These are phyloP conservation scores for Elysia chlorotica DNA, from an alignment of 1,140 invertebrate genomes.

Conservation along the genomic window DNA sequence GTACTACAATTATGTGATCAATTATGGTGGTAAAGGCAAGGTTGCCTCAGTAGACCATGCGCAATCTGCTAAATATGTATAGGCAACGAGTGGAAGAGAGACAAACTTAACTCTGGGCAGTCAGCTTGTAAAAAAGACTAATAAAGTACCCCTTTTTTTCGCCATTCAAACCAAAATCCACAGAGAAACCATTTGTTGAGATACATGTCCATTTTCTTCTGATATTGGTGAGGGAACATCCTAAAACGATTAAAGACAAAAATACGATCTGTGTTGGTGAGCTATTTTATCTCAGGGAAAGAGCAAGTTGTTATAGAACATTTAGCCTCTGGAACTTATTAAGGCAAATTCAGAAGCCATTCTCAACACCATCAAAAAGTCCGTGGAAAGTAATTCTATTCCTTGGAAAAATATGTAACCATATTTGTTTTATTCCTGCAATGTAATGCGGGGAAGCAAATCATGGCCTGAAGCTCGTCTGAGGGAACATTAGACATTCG, in stretches of 20 bases:
- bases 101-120: too few relatives aligned
- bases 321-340: neutral
- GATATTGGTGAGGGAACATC: neutral
- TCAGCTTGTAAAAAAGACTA: too few relatives aligned
- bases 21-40: too few relatives aligned
- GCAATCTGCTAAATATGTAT: too few relatives aligned
- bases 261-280: neutral
- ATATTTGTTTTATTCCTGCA: constrained; percentile 42
- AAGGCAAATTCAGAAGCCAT: neutral
- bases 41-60: too few relatives aligned
- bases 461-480: constrained; percentile 37
- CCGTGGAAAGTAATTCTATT: constrained; percentile 24
- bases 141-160: too few relatives aligned
- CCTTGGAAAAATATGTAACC: constrained; percentile 41
- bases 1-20: too few relatives aligned
- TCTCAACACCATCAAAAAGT: neutral
- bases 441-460: constrained; percentile 43
- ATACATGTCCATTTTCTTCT: neutral
- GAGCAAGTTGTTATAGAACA: neutral
- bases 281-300: neutral
- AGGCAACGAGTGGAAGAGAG: too few relatives aligned
- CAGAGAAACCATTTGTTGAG: too few relatives aligned
- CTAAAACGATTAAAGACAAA: neutral
- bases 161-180: too few relatives aligned
- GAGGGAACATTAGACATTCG: constrained; percentile 31